These are phyloP conservation scores for Drosophila burlai DNA, from an alignment of 1,140 invertebrate genomes.

Conservation along the genomic window DNA sequence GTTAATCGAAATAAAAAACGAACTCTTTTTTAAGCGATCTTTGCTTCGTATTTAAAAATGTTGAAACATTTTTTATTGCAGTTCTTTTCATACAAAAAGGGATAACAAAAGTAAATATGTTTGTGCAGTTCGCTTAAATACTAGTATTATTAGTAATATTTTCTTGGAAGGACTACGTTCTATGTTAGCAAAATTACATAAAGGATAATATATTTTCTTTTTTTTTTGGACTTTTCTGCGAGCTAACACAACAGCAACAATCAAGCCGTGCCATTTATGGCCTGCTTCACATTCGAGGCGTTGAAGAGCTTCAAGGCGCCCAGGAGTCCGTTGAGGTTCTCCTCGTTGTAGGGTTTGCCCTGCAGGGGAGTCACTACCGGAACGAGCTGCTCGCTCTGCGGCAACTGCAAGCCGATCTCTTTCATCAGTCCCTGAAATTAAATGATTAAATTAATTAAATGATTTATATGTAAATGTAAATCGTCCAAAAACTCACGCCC, in stretches of 20 bases:
- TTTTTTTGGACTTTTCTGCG: constrained; percentile 6
- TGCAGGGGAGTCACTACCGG: constrained; percentile 80
- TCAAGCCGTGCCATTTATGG: constrained; percentile 78
- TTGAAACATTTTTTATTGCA: constrained; percentile 54
- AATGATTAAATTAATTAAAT: too few relatives aligned
- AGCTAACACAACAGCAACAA: constrained; percentile 45
- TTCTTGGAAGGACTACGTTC: constrained; percentile 35
- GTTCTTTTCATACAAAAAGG: constrained; percentile 39
- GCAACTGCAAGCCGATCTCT: constrained; percentile 67
- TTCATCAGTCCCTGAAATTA: constrained; percentile 78
- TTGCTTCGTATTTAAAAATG: background rate
- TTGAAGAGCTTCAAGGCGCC: constrained; percentile 76
- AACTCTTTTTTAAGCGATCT: constrained; percentile 85
- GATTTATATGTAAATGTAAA: too few relatives aligned
- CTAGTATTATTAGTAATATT: constrained; percentile 41
- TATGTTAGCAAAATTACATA: constrained; percentile 41
- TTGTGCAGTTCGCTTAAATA: constrained; percentile 15
- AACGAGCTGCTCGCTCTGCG: constrained; percentile 70
- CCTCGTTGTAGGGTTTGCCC: constrained; percentile 74
- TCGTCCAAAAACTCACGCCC: constrained; percentile 57
- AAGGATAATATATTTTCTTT: constrained; percentile 8
- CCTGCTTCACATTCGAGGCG: constrained; percentile 80
- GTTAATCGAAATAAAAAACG: constrained; percentile 32
- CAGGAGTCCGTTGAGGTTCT: constrained; percentile 77
- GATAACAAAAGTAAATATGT: constrained; percentile 41